Conservation (phyloP, 2,888 invertebrate species). For the Diaphora mendica region DNA sequence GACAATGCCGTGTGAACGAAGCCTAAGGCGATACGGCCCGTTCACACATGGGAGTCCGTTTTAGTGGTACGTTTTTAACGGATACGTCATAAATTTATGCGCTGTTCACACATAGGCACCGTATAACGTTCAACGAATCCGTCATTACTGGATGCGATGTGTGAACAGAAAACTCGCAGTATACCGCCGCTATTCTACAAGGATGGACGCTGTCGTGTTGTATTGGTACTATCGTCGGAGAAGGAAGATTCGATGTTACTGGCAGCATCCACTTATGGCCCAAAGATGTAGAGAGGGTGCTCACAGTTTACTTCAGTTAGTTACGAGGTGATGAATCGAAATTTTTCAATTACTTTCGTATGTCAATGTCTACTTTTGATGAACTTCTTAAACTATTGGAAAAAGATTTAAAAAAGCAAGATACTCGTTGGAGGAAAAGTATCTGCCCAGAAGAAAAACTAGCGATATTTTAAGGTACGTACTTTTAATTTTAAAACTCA, state of each 20-base stretch:
- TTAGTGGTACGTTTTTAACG: conserved; percentile 22
- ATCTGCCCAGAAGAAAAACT: conserved; percentile 36
- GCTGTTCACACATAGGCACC: no score
- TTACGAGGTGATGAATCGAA: no score
- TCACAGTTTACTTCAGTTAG: conserved; percentile 32
- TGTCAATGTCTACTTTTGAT: conserved; percentile 20
- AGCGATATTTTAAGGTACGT: conserved; percentile 30
- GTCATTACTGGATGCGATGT: not conserved
- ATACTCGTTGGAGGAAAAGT: conserved; percentile 31
- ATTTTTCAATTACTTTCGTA: conserved; percentile 34
- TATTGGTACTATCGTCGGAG: conserved; percentile 16
- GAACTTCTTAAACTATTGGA: conserved; percentile 24
- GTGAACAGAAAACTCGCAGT: not conserved
- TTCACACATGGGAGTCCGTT: no score
- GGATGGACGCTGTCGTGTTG: conserved; percentile 1
- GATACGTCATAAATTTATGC: conserved; percentile 21
- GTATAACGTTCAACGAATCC: no score
- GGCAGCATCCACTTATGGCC: conserved; percentile 33
- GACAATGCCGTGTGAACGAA: conserved; percentile 10
- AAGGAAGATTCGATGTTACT: conserved; percentile 36
- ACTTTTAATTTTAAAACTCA: conserved; percentile 21
- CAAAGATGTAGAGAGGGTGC: conserved; percentile 32
- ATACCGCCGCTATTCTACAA: not conserved
- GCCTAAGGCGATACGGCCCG: no score
- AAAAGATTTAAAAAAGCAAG: conserved; percentile 36